A percentile compares a stretch with the other conserved stretches of the same genome.
Evolutionary conservation across 2,888 invertebrate species (phyloP).

Genomic region (Pristionchus mayeri): DNA sequence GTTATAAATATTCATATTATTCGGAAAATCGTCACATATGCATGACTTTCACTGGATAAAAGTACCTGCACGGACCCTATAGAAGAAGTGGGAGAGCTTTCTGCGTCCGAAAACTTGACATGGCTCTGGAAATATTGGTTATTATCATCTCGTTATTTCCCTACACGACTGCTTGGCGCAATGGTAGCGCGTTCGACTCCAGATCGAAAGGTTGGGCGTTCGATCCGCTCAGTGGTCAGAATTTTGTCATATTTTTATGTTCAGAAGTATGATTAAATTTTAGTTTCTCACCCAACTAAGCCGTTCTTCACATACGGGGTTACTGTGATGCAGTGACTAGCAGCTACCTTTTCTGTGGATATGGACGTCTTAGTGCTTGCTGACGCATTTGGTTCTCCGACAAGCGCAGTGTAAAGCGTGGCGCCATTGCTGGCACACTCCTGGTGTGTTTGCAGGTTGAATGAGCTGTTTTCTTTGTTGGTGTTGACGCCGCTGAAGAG

Average conservation of each 20-base stretch:
- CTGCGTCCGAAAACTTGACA: constrained; percentile 23
- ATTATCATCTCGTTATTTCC: too few species aligned
- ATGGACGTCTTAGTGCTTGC: constrained; percentile 19
- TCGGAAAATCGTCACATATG: not conserved
- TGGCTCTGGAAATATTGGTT: not conserved
- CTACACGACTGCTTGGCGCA: constrained; percentile 45
- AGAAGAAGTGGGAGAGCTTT: constrained; percentile 16
- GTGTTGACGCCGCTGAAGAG: constrained; percentile 20
- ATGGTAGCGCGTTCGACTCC: constrained; percentile 52
- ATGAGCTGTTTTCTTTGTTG: not conserved
- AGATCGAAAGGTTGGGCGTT: constrained; percentile 51
- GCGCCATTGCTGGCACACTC: constrained; percentile 13
- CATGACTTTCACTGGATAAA: not conserved
- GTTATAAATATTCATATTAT: too few species aligned
- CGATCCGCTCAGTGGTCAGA: too few species aligned
- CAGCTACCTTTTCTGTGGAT: constrained; percentile 26
- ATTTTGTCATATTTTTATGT: too few species aligned
- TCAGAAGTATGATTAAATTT: too few species aligned
- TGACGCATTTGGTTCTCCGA: constrained; percentile 2
- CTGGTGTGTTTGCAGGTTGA: not conserved
- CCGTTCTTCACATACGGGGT: not conserved
- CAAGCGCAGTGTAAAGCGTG: not conserved
- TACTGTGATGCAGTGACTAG: too few species aligned
- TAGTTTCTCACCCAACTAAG: not conserved
- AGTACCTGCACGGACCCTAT: constrained; percentile 37